Percentiles rank a stretch among this genome's conserved stretches.
phyloP scores from a whole-genome alignment of 2,797 vertebrate species.

The Cirrhinus molitorella region DNA sequence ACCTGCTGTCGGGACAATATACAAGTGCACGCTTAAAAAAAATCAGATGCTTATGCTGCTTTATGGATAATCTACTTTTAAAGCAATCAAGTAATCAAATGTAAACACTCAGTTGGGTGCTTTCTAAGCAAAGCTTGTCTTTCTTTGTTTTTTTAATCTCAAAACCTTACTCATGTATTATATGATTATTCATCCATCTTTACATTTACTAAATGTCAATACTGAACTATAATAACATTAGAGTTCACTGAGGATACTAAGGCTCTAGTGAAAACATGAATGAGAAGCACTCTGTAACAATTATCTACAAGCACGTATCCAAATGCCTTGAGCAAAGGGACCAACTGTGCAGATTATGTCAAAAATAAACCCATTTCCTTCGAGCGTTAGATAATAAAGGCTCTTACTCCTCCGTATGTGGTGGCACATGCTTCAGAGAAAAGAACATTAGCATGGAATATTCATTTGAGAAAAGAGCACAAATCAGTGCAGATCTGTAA shows the following conservation, averaged over 20 bases:
- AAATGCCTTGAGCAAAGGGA: neutral
- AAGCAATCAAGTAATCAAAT: neutral
- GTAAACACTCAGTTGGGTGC: neutral
- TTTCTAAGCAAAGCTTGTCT: neutral
- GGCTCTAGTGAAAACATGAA: neutral
- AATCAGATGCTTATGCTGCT: neutral
- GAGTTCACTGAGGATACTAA: too few relatives aligned
- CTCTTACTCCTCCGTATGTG: neutral
- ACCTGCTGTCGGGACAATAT: slow-evolving; percentile 48
- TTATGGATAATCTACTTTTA: neutral
- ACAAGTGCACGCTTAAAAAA: neutral
- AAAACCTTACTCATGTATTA: neutral
- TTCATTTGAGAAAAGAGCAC: neutral
- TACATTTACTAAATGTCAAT: neutral
- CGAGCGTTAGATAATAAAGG: neutral
- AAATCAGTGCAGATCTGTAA: slow-evolving; percentile 3
- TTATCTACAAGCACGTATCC: neutral
- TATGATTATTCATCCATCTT: neutral
- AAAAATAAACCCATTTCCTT: neutral
- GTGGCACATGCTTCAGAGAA: neutral
- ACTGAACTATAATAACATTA: neutral
- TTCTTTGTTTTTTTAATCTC: neutral
- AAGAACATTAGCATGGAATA: neutral
- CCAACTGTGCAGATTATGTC: neutral
- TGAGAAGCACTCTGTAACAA: neutral